Conservation (phyloP, 2,888 invertebrate genomes). For the Limnephilus marmoratus region DNA sequence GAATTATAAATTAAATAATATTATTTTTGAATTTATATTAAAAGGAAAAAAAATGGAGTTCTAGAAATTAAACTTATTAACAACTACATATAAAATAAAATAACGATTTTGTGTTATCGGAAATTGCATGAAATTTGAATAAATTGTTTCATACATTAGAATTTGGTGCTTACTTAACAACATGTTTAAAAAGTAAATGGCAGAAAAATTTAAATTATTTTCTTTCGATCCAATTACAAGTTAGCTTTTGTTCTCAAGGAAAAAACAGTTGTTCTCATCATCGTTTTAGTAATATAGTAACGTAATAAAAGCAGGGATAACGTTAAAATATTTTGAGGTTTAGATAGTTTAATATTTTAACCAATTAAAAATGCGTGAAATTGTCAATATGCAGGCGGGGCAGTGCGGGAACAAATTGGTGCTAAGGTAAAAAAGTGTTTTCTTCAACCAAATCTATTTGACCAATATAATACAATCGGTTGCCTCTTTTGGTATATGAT, state of each 20-base stretch:
- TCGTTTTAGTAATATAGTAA: not conserved
- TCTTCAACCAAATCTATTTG: not conserved
- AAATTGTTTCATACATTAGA: not conserved
- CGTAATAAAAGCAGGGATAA: not conserved
- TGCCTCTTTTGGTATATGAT: not conserved
- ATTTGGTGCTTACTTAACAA: not conserved
- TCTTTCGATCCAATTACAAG: not conserved
- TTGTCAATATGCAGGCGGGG: conserved; percentile 95
- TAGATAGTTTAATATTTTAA: not conserved
- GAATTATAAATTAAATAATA: no score
- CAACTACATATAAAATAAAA: no score
- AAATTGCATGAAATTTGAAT: not conserved
- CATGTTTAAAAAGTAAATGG: not conserved
- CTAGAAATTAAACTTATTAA: no score
- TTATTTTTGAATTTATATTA: no score
- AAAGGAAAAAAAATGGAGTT: no score
- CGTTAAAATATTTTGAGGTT: not conserved
- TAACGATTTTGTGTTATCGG: no score
- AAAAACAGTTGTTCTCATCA: not conserved
- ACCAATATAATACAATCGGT: no score
- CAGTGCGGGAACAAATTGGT: conserved; percentile 98
- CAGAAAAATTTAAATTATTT: not conserved
- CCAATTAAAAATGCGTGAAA: conserved; percentile 90
- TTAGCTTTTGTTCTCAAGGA: not conserved
- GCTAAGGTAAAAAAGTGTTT: conserved; percentile 83